Percentiles rank a stretch among this genome's conserved stretches.
Conservation (phyloP, 2,888 invertebrate species). For the Drosophila incognita region DNA sequence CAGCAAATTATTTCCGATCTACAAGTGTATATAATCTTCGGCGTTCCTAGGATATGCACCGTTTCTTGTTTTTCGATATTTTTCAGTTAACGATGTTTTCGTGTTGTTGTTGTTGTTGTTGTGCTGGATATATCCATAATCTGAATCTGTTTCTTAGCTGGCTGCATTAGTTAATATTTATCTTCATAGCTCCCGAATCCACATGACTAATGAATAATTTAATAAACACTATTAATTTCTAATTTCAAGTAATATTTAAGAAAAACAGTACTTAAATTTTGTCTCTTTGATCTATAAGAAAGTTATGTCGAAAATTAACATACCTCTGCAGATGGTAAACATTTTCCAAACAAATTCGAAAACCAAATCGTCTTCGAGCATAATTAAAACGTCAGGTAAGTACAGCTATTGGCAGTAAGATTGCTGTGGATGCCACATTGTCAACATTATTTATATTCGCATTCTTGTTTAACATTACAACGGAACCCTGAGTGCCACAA, state of each 20-base stretch:
- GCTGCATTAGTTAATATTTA: not conserved
- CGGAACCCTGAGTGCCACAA: slow-evolving; percentile 56
- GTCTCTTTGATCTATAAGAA: not conserved
- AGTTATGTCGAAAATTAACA: not conserved
- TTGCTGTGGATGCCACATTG: slow-evolving; percentile 25
- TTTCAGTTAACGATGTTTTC: slow-evolving; percentile 3
- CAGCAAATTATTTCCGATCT: not conserved
- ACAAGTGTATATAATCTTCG: not conserved
- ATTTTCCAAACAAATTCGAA: not conserved
- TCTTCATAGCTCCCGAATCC: not conserved
- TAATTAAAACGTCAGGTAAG: slow-evolving; percentile 3
- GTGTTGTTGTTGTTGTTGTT: slow-evolving; percentile 11
- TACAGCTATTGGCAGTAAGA: not conserved
- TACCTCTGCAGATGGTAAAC: not conserved
- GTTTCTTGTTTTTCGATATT: slow-evolving; percentile 3
- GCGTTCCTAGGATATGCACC: not conserved
- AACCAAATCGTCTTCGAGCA: not conserved
- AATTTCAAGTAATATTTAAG: not conserved
- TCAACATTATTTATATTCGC: slow-evolving; percentile 65
- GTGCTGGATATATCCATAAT: slow-evolving; percentile 1
- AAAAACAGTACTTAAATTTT: not conserved
- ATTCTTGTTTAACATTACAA: slow-evolving; percentile 52
- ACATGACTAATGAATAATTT: slow-evolving; percentile 28
- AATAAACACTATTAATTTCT: slow-evolving; percentile 7
- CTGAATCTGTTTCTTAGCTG: slow-evolving; percentile 5